Evolutionary conservation across 2,113 vertebrate species (phyloP), one percentile per base, ranked within the genome.

Genomic region (Vombatus ursinus): DNA sequence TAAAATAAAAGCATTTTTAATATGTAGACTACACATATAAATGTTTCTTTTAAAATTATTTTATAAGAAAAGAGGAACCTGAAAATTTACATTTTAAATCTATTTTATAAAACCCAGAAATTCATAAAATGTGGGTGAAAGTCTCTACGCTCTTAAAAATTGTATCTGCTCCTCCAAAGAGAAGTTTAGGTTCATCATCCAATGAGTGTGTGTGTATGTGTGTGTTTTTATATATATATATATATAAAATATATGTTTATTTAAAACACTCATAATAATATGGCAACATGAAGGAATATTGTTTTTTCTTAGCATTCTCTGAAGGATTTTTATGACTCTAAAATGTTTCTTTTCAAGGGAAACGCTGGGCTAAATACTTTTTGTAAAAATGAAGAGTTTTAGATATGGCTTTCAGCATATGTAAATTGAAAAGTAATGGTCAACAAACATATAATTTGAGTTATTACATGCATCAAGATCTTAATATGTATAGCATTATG

Each of bases 31-130:
- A 1, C 31, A 68, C 57, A 68, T 11, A 53, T 26, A 54, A 54
- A 26, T 54, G 25, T 54, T 54, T 28, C 92, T 95, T 96, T 94
- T 51, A 84, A 91, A 93, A 94, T 93, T 91, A 57, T 53, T 95
- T 90, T 90, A 93, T 95, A 61, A 90, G 54, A 52, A 94, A 51
- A 94, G 94, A 95, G 96, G 94, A 96, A 92, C 49, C 92, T 48
- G 51, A 94, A 96, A 93, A 94, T 92, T 49, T 96, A 95, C 95
- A 94, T 96, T 96, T 92, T 94, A 93, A 97, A 92, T 97, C 92
- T 97, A 68, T 92, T 95, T 95, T 92, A 90, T 94, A 48, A 84
- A 92, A 97, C 84, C 93, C 50, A 94, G 94, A 95, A 52, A 94
- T 95, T 90, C 50, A 54, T 94, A 95, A 96, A 52, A 93, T 49